A percentile compares a stretch with the other conserved stretches of the same genome.
These are phyloP conservation scores for Nezara viridula DNA, from an alignment of 2,888 invertebrate genomes.

Conservation along the genomic window DNA sequence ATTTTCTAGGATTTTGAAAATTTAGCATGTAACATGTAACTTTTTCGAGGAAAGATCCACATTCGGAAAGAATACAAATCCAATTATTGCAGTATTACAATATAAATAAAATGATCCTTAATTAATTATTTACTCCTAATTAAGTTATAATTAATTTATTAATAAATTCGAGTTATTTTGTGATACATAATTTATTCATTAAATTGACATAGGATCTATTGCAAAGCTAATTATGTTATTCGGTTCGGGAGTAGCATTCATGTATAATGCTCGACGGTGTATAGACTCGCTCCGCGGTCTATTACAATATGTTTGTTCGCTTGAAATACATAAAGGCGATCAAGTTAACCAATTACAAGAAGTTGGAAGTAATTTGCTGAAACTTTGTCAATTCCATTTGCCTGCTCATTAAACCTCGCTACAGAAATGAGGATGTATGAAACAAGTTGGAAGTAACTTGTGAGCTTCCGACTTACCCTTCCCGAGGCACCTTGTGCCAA, in stretches of 20 bases:
- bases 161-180: background rate
- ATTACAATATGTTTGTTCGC: background rate
- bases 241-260: background rate
- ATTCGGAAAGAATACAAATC: too few species aligned
- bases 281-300: background rate
- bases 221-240: background rate
- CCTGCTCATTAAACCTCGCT: constrained; percentile 6
- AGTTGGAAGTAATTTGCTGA: background rate
- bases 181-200: background rate
- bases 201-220: background rate
- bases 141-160: too few species aligned
- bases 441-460: background rate
- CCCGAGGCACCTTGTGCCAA: background rate
- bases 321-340: constrained; percentile 5
- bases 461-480: background rate
- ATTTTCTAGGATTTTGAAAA: too few species aligned
- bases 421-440: constrained; percentile 30
- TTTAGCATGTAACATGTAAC: too few species aligned
- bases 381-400: constrained; percentile 33
- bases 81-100: too few species aligned
- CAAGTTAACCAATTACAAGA: constrained; percentile 24
- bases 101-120: too few species aligned
- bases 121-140: too few species aligned
- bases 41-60: too few species aligned
- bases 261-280: background rate